Base-by-base conservation (phyloP, 2,797 vertebrate species). In the Danionella dracula region DNA sequence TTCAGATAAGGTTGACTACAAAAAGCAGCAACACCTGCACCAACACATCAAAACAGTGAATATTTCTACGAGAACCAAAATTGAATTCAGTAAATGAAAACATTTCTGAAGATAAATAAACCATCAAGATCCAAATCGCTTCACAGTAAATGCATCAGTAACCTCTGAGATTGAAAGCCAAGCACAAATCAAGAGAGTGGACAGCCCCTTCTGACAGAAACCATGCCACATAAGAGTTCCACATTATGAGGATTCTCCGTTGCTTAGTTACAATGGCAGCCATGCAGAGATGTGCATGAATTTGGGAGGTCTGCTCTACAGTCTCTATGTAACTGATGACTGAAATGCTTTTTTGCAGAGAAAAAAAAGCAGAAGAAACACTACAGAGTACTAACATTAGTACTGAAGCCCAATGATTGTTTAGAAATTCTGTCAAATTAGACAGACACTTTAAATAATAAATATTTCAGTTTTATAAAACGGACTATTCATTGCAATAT, bases 231-330 rank as follows among this genome's bases (percentile, higher is more conserved):
- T 64, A 46, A 51, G 38, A 27, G 42, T 48, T 70, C 49, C 48
- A 62, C 50, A 68, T 73, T 64, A 50, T 68, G 40, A 48, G 29
- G 53, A 13, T 55, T 46, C 8, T 64, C 8, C 31, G 76, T 78
- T 76, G 76, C 78, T 51, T 75, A 51, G 78, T 76, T 76, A 76
- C 78, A 35, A 48, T 16, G 48, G 21, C 38, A 51, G 34, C 23
- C 53, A 27, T 6, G 23, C 6, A 20, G 44, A 11, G 19, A 40
- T n/a, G 44, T 49, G 42, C 16, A 57, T 41, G 53, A 12, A 19
- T 15, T 6, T 27, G 23, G 3, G 23, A 3, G 23, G 23, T 27
- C 23, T 27, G 23, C 3, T 27, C 23, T 27, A 27, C 23, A 27
- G 23, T 27, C 3, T 27, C 23, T 27, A 27, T 27, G 23, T 27